Evolutionary conservation across 2,797 vertebrate genomes (phyloP), one percentile per base, ranked within the genome.

Genomic region (Calcarius lapponicus): DNA sequence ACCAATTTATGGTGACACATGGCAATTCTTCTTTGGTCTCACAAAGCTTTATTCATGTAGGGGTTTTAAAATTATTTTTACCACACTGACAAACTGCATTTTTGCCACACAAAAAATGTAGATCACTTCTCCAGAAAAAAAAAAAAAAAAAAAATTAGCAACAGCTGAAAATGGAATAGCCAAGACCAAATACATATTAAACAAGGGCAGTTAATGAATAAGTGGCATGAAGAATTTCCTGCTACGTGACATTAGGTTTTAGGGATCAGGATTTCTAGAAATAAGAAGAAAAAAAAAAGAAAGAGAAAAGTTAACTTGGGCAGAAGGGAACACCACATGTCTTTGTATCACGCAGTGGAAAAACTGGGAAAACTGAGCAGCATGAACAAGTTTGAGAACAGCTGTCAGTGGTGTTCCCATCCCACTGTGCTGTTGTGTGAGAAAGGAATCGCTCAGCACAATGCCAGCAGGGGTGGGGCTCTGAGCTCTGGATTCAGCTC

Each of bases 181-280:
- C 51, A 81, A 86, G n/a, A 15, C 32, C 34, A 61, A 87, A 93
- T 70, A 34, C 75, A 91, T 88, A 86, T 73, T 91, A 80, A 94
- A 94, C 32, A 79, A 86, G 62, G 92, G 36, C 45, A 91, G 36
- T 31, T 51, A 80, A 90, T 88, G 76, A 94, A 88, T 91, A 95
- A 93, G 73, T 79, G 70, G 70, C 18, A 1, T 56, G 76, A 95
- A 87, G 82, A 81, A 93, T 95, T 96, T 96, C 89, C 80, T 96
- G 85, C 87, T 91, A 86, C 0, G 19, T 91, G 95, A 94, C 56
- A 40, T 61, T 75, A 80, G 60, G 62, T 91, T 95, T 73, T 67
- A 93, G 51, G 58, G 79, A 94, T 92, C 58, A 79, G 40, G 54
- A 83, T 32, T 94, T 73, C 58, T 45, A 88, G 79, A 93, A 89